phyloP scores from a whole-genome alignment of 2,797 vertebrate genomes.

The Erethizon dorsatum region DNA sequence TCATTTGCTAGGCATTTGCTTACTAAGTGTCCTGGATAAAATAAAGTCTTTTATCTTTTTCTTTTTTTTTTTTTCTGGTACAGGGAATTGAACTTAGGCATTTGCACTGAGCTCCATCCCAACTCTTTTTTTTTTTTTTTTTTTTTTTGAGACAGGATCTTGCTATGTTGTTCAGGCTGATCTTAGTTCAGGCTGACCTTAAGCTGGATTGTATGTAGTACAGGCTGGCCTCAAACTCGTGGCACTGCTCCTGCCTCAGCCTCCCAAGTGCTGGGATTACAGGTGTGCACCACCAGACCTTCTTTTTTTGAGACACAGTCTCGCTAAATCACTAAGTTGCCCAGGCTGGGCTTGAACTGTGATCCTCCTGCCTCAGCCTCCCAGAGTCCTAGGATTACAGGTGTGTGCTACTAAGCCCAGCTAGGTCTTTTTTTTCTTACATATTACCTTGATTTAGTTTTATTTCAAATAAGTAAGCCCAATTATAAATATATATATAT shows the following conservation, averaged over 20 bases:
- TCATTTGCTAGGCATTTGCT: conserved; percentile 9
- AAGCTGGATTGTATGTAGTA: no score
- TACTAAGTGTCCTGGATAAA: not conserved
- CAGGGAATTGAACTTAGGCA: not conserved
- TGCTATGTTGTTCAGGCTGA: not conserved
- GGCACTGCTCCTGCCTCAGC: not conserved
- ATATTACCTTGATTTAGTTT: conserved; percentile 45
- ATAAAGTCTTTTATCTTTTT: conserved; percentile 37
- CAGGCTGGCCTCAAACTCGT: not conserved
- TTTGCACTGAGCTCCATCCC: not conserved
- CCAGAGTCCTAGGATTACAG: not conserved
- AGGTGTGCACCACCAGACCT: not conserved
- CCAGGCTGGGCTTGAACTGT: not conserved
- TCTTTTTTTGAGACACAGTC: not conserved
- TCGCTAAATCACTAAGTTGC: not conserved
- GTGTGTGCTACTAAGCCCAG: not conserved
- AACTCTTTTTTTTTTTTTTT: not conserved
- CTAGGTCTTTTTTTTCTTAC: conserved; percentile 42
- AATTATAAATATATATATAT: not conserved
- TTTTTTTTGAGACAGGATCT: not conserved
- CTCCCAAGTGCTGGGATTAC: not conserved
- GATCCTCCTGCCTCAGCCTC: not conserved
- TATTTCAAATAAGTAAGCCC: conserved; percentile 32
- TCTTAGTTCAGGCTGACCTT: not conserved
- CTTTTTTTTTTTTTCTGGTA: not conserved